Evolutionary conservation across 2,888 invertebrate genomes (phyloP).

Genomic region (Hedya salicella): DNA sequence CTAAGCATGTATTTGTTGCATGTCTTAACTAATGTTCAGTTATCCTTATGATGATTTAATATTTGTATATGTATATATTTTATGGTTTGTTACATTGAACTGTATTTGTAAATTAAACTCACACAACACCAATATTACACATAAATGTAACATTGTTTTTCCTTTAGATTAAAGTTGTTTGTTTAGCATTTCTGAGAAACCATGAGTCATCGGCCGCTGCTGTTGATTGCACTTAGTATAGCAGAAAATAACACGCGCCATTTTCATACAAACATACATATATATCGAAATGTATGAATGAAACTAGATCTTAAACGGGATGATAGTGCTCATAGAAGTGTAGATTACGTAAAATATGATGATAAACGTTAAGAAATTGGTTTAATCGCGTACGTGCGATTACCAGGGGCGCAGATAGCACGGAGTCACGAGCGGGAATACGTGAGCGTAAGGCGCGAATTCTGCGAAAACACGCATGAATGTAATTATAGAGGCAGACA

Average conservation of each 20-base stretch:
- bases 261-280: slow-evolving; percentile 23
- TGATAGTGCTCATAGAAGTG: background rate
- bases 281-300: slow-evolving; percentile 27
- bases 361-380: background rate
- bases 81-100: no score
- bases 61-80: no score
- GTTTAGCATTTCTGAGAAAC: slow-evolving; percentile 28
- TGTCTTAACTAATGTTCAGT: no score
- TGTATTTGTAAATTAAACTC: slow-evolving; percentile 4
- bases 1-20: background rate
- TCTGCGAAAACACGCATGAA: slow-evolving; percentile 56
- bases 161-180: slow-evolving; percentile 34
- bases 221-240: slow-evolving; percentile 12
- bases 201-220: slow-evolving; percentile 24
- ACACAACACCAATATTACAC: background rate
- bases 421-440: slow-evolving; percentile 20
- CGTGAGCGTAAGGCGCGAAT: slow-evolving; percentile 36
- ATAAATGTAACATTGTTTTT: slow-evolving; percentile 22
- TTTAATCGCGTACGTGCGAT: slow-evolving; percentile 13
- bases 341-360: background rate
- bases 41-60: no score
- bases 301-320: slow-evolving; percentile 15
- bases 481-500: slow-evolving; percentile 73
- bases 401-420: slow-evolving; percentile 30
- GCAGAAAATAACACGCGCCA: slow-evolving; percentile 30